Conservation (phyloP, 2,888 invertebrate species). For the Cheilosia vulpina region DNA sequence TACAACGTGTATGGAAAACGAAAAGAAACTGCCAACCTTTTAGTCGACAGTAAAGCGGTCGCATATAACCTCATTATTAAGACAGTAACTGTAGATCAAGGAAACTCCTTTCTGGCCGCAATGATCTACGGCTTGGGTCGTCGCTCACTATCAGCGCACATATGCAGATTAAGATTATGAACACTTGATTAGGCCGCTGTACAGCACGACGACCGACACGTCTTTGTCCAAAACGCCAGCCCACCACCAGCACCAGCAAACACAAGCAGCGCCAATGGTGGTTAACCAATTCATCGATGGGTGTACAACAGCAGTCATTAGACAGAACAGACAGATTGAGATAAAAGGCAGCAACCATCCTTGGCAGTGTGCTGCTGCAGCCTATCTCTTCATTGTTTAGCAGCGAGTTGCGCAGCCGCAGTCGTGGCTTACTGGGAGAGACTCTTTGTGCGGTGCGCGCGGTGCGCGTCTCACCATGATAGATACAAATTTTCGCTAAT, state of each 20-base stretch:
- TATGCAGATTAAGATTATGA: slow-evolving; percentile 75
- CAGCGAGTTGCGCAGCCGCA: slow-evolving; percentile 1
- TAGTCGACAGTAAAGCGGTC: slow-evolving; percentile 67
- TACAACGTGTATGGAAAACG: slow-evolving; percentile 4
- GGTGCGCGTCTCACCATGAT: slow-evolving; percentile 19
- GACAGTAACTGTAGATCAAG: slow-evolving; percentile 75
- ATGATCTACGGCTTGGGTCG: slow-evolving; percentile 69
- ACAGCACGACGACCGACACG: slow-evolving; percentile 38
- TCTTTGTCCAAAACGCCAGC: slow-evolving; percentile 12
- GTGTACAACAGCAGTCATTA: slow-evolving; percentile 75
- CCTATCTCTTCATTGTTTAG: slow-evolving; percentile 55
- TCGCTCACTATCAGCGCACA: slow-evolving; percentile 71
- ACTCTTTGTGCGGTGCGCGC: slow-evolving; percentile 16
- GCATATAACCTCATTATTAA: slow-evolving; percentile 74
- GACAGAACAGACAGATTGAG: slow-evolving; percentile 75
- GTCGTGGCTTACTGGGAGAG: slow-evolving; percentile 51
- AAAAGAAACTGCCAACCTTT: slow-evolving; percentile 44
- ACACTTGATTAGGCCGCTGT: slow-evolving; percentile 70
- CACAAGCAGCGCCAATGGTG: slow-evolving; percentile 44
- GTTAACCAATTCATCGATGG: slow-evolving; percentile 75
- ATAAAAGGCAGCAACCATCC: slow-evolving; percentile 73
- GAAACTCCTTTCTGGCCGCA: slow-evolving; percentile 68
- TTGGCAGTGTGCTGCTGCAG: slow-evolving; percentile 48
- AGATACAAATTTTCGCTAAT: slow-evolving; percentile 74
- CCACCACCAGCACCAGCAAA: not conserved